Base-by-base conservation (phyloP, 2,888 invertebrate genomes). In the Hipparchia semele region DNA sequence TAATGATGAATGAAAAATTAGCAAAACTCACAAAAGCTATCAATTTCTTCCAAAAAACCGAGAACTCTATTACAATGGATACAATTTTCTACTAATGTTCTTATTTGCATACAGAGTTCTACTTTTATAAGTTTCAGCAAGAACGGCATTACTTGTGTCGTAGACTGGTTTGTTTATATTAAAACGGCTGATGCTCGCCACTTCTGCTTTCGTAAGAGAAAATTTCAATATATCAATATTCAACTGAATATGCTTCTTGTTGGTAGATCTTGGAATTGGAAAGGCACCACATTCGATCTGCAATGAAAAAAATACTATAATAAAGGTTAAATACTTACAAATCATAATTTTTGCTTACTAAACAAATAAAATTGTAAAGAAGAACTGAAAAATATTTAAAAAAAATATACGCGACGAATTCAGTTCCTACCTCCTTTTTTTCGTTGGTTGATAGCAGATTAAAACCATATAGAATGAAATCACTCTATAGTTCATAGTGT, bases 201-300 rank as follows among this genome's bases (percentile, higher is more conserved):
- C 89, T 79, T 96, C 96, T 0, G 94, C 91, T 0, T 84, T 77
- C 0, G 90, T 88, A 49, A 96, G 83, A 71, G 94, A 79, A 84
- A 96, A 95, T 83, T 95, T 94, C 73, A 95, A 95, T 3, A 96
- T 79, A 72, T 95, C 84, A 8, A 95, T 94, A 81, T 96, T 96
- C 78, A 94, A 89, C 0, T 87, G 85, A 12, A 96, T 92, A 49
- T 95, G 90, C 6, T 84, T 86, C 74, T 92, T 90, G 78, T 95
- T 95, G 0, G 94, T 89, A 0, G 96, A 95, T 81, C 95, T 96
- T 0, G 96, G 95, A 10, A 96, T 95, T 0, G 95, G 95, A 39
- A 95, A 87, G 0, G 93, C 84, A 0, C 94, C 95, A 70, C 94
- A 84, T 62, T 95, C 94, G 23, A 95, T 80, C 95, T 95, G 83